These are phyloP conservation scores for Cricetomys ansorgei DNA, from an alignment of 2,113 vertebrate genomes.

Conservation along the genomic window DNA sequence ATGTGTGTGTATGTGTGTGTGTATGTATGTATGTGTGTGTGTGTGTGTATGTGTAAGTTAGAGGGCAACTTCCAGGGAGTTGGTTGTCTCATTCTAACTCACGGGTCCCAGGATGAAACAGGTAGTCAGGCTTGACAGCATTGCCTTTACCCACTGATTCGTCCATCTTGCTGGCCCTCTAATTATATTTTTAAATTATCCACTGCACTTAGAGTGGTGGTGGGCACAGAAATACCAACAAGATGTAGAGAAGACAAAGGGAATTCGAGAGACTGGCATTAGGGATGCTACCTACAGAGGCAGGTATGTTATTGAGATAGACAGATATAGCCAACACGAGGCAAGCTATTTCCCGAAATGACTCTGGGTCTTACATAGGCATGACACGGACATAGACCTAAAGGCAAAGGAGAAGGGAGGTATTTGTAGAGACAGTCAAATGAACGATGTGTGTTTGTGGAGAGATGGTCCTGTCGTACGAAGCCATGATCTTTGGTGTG, in stretches of 20 bases:
- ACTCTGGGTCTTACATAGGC: background rate
- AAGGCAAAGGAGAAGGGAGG: conserved; percentile 47
- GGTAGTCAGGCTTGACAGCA: background rate
- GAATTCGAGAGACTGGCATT: background rate
- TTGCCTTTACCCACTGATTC: background rate
- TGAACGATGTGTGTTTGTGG: conserved; percentile 54
- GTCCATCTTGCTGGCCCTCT: background rate
- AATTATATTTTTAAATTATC: conserved; percentile 16
- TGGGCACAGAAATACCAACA: background rate
- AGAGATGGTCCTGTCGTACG: conserved; percentile 34
- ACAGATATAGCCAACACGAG: conserved; percentile 55
- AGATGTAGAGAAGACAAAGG: conserved; percentile 13
- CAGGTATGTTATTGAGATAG: background rate
- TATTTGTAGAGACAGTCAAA: conserved; percentile 67
- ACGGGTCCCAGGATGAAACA: background rate
- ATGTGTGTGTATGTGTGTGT: background rate
- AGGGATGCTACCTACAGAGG: background rate
- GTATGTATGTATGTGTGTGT: too few relatives aligned
- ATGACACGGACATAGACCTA: conserved; percentile 49
- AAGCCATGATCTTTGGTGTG: conserved; percentile 37
- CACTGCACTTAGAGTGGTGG: background rate
- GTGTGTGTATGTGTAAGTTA: background rate
- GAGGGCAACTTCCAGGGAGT: background rate
- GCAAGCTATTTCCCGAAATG: conserved; percentile 27
- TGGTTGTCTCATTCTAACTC: background rate